Conservation (phyloP, 2,888 invertebrate species). For the Lasioglossum leucozonium region DNA sequence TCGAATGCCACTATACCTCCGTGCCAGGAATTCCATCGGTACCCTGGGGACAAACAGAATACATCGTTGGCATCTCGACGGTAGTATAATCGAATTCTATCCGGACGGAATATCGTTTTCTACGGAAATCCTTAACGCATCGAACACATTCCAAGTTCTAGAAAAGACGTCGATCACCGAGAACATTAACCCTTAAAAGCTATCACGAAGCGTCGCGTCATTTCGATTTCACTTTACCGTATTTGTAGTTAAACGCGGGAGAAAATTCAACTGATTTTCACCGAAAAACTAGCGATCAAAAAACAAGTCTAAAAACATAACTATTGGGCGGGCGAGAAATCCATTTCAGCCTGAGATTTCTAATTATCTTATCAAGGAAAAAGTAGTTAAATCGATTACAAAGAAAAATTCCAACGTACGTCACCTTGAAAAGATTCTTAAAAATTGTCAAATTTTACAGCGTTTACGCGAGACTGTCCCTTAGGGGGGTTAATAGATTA, state of each 20-base stretch:
- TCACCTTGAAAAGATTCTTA: too few species aligned
- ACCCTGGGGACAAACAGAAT: slow-evolving; percentile 87
- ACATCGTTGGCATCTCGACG: slow-evolving; percentile 63
- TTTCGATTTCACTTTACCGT: not conserved
- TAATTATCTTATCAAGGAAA: too few species aligned
- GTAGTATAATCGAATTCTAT: slow-evolving; percentile 54
- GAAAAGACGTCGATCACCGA: not conserved
- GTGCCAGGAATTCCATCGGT: slow-evolving; percentile 97
- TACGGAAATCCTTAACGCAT: slow-evolving; percentile 4
- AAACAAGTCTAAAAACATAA: too few species aligned
- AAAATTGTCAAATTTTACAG: too few species aligned
- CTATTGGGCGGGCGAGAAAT: too few species aligned
- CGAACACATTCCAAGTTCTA: not conserved
- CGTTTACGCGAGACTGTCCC: too few species aligned
- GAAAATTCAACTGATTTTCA: not conserved
- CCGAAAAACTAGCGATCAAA: not conserved
- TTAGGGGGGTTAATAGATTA: too few species aligned
- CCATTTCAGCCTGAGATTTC: too few species aligned
- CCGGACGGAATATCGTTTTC: slow-evolving; percentile 40
- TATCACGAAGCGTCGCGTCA: not conserved
- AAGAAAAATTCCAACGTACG: too few species aligned
- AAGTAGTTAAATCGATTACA: too few species aligned
- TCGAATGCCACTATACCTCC: slow-evolving; percentile 88
- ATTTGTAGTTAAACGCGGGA: not conserved
- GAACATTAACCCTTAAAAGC: not conserved